Percentiles rank a stretch among this genome's conserved stretches.
Conservation (phyloP, 2,797 vertebrate genomes). For the Adelosebastes latens region DNA sequence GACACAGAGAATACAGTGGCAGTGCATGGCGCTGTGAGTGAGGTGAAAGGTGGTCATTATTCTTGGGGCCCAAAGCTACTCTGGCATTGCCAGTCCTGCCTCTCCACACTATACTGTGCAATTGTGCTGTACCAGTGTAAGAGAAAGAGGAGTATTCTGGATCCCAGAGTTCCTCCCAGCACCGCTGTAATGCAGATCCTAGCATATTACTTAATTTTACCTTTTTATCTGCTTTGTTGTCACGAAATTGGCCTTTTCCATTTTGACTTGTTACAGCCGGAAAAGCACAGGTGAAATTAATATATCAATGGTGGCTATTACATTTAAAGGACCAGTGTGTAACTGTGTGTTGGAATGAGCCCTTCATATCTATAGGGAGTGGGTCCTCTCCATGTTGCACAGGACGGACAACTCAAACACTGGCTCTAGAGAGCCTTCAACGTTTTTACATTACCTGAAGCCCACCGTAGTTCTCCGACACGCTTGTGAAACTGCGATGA, state of each 20-base stretch:
- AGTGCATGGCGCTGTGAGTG: constrained; percentile 3
- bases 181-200: neutral
- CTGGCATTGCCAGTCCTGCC: constrained; percentile 2
- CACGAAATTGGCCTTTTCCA: too few species aligned
- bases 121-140: neutral
- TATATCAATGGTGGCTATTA: neutral
- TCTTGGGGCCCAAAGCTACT: constrained; percentile 13
- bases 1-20: constrained; percentile 2
- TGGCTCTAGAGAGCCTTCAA: too few species aligned
- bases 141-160: neutral
- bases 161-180: neutral
- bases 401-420: too few species aligned
- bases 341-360: too few species aligned
- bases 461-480: too few species aligned
- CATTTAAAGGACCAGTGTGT: too few species aligned
- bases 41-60: constrained; percentile 53
- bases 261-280: neutral
- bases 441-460: too few species aligned
- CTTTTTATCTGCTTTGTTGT: too few species aligned
- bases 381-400: too few species aligned
- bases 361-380: too few species aligned
- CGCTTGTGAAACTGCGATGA: too few species aligned
- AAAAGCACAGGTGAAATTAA: neutral
- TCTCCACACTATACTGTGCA: neutral
- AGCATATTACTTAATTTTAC: neutral